Evolutionary conservation across 2,888 invertebrate species (phyloP), one percentile per base, ranked within the genome.

Genomic region (Xanthostigma xanthostigma): DNA sequence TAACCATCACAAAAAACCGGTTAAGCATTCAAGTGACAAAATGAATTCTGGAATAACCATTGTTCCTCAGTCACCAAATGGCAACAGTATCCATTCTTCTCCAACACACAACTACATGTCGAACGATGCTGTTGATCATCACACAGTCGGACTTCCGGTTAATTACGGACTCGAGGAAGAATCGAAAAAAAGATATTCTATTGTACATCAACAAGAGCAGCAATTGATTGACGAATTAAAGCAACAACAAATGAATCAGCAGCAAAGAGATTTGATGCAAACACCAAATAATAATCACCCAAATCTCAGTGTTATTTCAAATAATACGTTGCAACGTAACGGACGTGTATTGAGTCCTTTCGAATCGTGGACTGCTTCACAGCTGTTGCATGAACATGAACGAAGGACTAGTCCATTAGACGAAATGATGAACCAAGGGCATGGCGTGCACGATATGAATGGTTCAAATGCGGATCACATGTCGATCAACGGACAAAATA

Each of bases 291-390:
- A 58, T 45, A 62, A 50, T 41, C 65, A 63, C 50, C 54, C 55
- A 36, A 61, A 58, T 14, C 51, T 67, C 8, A 65, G 66, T 50
- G 64, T 66, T 2, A 65, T 67, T 48, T 64, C 67, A 49, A 68
- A 62, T 50, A 66, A 67, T 45, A 68, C 65, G 2, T 59, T 70
- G 11, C 66, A 65, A 37, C 56, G 70, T 36, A 64, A 63, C 39
- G 68, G 67, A 2, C 61, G 70, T 52, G 64, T 65, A 9, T 59
- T 74, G 36, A 73, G 71, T 53, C 75, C 74, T 0, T 74, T 69
- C 57, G 75, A 74, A 55, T 74, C 73, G 1, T 77, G 78, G 76
- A 74, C 73, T 33, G 76, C 77, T 2, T 73, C 74, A 4, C 76
- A 78, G 55, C 61, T 78, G 10, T 60, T 78, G 2, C 72, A 73